Conservation (phyloP, 2,113 vertebrate species). For the Shinisaurus crocodilurus region DNA sequence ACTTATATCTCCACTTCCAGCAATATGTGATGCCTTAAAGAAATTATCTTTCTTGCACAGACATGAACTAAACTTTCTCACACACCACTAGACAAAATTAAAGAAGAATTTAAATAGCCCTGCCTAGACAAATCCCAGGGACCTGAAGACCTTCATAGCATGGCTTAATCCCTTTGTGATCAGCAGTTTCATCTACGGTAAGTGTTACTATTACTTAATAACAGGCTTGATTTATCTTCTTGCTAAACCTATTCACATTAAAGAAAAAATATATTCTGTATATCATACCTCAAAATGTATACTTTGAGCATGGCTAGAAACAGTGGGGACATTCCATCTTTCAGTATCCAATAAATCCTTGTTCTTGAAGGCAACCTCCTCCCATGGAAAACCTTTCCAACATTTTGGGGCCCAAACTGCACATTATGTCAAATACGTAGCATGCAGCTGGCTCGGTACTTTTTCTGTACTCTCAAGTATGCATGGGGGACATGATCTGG, state of each 20-base stretch:
- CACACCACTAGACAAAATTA: neutral
- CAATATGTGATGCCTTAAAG: neutral
- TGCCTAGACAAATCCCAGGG: neutral
- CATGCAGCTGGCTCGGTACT: no score
- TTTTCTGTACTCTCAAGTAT: no score
- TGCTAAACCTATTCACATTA: neutral
- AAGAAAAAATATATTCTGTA: neutral
- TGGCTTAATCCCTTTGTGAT: neutral
- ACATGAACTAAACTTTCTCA: neutral
- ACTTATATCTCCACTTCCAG: neutral
- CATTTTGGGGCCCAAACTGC: neutral
- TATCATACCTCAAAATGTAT: neutral
- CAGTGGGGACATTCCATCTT: neutral
- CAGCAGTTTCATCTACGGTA: neutral
- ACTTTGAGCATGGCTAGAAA: neutral
- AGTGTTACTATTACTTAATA: neutral
- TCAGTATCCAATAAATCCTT: neutral
- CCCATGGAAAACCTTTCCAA: neutral
- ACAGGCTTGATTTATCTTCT: neutral
- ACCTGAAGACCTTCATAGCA: neutral
- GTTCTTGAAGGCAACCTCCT: neutral
- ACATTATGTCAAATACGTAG: no score
- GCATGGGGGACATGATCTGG: no score
- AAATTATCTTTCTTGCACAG: neutral
- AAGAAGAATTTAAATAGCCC: neutral